Evolutionary conservation across 2,888 invertebrate genomes (phyloP).

Genomic region (Saturnia japonica): DNA sequence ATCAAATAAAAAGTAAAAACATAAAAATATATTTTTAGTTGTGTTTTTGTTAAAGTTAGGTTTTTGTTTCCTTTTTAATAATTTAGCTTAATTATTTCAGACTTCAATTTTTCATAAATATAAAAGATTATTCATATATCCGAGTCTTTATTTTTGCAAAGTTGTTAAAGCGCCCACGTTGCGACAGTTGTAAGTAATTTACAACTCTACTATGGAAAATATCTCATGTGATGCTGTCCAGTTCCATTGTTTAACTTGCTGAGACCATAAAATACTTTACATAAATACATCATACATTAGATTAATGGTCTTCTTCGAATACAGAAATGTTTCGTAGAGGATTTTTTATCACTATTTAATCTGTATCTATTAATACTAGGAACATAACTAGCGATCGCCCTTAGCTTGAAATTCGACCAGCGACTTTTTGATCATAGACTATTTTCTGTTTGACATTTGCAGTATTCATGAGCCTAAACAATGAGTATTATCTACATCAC

Average conservation of each 20-base stretch:
- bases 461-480: no score
- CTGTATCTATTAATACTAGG: not conserved
- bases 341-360: not conserved
- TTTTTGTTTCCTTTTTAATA: no score
- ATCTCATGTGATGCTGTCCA: constrained; percentile 15
- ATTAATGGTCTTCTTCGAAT: not conserved
- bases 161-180: constrained; percentile 23
- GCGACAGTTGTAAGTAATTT: constrained; percentile 24
- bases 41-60: no score
- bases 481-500: no score
- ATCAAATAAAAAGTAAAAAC: no score
- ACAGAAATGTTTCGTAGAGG: not conserved
- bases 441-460: no score
- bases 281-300: not conserved
- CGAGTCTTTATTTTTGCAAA: not conserved
- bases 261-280: not conserved
- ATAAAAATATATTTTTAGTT: no score
- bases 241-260: constrained; percentile 9
- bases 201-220: constrained; percentile 23
- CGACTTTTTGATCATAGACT: no score
- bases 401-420: no score
- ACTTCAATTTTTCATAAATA: not conserved
- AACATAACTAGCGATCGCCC: no score
- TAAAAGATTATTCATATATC: not conserved
- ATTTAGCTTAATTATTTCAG: no score